These are phyloP conservation scores for Danaus melanippus DNA, from an alignment of 1,140 invertebrate species.

Conservation along the genomic window DNA sequence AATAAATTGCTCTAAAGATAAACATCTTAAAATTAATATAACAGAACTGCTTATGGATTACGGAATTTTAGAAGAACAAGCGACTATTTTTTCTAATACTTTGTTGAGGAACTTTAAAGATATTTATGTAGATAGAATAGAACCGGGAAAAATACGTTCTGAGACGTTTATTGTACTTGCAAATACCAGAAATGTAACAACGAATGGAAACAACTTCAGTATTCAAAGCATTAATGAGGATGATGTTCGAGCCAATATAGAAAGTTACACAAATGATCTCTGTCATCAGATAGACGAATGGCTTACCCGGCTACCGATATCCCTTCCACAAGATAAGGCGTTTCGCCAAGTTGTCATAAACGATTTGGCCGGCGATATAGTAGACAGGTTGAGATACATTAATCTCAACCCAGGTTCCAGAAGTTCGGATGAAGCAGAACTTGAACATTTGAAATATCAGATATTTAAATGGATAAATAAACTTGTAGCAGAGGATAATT, in stretches of 20 bases:
- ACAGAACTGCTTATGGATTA: slow-evolving; percentile 17
- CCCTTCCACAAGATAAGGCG: slow-evolving; percentile 16
- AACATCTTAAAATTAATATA: slow-evolving; percentile 22
- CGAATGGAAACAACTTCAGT: slow-evolving; percentile 10
- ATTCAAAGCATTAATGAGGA: slow-evolving; percentile 12
- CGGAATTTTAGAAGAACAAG: slow-evolving; percentile 22
- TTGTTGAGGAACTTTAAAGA: slow-evolving; percentile 27
- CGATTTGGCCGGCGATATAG: slow-evolving; percentile 34
- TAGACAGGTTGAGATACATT: slow-evolving; percentile 44
- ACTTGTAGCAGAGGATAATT: slow-evolving; percentile 26
- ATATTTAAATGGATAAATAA: slow-evolving; percentile 53
- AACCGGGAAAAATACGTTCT: slow-evolving; percentile 10
- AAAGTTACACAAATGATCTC: slow-evolving; percentile 25
- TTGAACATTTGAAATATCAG: slow-evolving; percentile 51
- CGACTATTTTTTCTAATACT: slow-evolving; percentile 18
- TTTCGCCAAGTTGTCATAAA: slow-evolving; percentile 27
- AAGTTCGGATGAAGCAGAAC: slow-evolving; percentile 27
- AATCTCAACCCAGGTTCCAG: slow-evolving; percentile 31
- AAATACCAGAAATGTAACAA: slow-evolving; percentile 11
- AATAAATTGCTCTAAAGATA: slow-evolving; percentile 11
- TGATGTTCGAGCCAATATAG: slow-evolving; percentile 17
- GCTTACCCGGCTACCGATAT: slow-evolving; percentile 16
- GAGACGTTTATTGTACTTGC: slow-evolving; percentile 24
- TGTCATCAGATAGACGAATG: slow-evolving; percentile 28
- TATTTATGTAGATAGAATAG: slow-evolving; percentile 12